phyloP scores from a whole-genome alignment of 2,888 invertebrate species.

The Andrena camellia region DNA sequence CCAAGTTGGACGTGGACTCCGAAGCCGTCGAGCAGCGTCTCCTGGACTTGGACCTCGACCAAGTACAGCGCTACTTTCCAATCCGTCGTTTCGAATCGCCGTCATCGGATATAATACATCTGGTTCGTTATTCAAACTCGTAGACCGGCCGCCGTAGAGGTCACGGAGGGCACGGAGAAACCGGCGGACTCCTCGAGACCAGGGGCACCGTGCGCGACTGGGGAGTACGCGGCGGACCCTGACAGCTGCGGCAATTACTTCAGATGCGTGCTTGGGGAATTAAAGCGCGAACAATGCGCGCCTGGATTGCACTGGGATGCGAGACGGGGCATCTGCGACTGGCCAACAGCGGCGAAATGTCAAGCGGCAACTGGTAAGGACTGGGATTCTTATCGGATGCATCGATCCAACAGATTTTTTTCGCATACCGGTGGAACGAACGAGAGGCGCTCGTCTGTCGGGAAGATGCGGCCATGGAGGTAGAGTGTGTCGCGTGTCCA shows the following conservation, averaged over 20 bases:
- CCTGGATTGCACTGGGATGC: slow-evolving; percentile 93
- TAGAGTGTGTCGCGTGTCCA: no score
- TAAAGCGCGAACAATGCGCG: slow-evolving; percentile 91
- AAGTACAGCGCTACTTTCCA: slow-evolving; percentile 25
- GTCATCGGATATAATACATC: not conserved
- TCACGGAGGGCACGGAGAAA: slow-evolving; percentile 72
- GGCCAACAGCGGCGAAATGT: slow-evolving; percentile 92
- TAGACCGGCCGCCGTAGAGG: slow-evolving; percentile 69
- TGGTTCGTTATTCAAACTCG: not conserved
- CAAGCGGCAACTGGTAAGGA: slow-evolving; percentile 70
- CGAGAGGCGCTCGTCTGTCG: no score
- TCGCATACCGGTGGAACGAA: not conserved
- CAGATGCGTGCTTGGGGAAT: slow-evolving; percentile 91
- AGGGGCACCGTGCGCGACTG: slow-evolving; percentile 83
- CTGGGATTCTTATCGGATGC: not conserved
- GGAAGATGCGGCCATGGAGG: no score
- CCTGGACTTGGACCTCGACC: slow-evolving; percentile 71
- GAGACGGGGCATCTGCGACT: slow-evolving; percentile 90
- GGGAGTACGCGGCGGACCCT: slow-evolving; percentile 87
- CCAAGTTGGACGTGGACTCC: slow-evolving; percentile 54
- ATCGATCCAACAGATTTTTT: not conserved
- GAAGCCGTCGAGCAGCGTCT: slow-evolving; percentile 21
- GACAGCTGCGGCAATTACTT: slow-evolving; percentile 91
- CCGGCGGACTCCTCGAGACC: slow-evolving; percentile 70
- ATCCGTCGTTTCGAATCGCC: not conserved